phyloP scores from a whole-genome alignment of 35 echinoderm and acorn worm genomes.

The Patiria miniata region DNA sequence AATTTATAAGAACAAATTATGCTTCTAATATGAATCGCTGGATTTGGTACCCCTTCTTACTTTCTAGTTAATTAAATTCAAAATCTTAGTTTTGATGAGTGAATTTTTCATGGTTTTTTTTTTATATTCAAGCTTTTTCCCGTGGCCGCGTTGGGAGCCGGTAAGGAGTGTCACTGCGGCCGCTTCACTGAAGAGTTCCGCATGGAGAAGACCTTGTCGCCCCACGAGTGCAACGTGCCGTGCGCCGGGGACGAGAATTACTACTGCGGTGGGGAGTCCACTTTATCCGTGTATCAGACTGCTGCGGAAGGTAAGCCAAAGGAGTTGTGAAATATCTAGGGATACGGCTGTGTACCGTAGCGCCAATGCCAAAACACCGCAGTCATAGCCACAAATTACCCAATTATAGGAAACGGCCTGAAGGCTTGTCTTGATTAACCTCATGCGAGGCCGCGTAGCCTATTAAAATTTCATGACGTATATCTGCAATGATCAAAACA shows the following conservation, averaged over 20 bases:
- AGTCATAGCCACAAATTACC: not conserved
- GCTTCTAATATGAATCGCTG: too few species aligned
- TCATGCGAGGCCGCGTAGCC: too few species aligned
- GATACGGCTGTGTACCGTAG: too few species aligned
- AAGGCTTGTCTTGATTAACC: too few species aligned
- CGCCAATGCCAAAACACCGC: not conserved
- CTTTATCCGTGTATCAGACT: slow-evolving; percentile 76
- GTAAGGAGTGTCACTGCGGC: slow-evolving; percentile 91
- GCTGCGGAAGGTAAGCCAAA: slow-evolving; percentile 53
- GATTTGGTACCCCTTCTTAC: too few species aligned
- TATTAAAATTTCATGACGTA: too few species aligned
- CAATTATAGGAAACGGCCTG: too few species aligned
- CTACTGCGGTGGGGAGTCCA: slow-evolving; percentile 64
- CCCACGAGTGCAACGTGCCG: slow-evolving; percentile 55
- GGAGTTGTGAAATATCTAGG: too few species aligned
- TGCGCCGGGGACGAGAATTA: slow-evolving; percentile 61
- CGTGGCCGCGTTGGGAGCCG: slow-evolving; percentile 62
- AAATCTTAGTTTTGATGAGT: too few species aligned
- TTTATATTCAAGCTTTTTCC: slow-evolving; percentile 45
- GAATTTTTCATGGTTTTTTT: not conserved
- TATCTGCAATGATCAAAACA: too few species aligned
- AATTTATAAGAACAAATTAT: too few species aligned
- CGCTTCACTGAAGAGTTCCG: slow-evolving; percentile 50
- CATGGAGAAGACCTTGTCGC: slow-evolving; percentile 50
- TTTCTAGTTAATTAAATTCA: too few species aligned